These are phyloP conservation scores for Boloria euphrosyne DNA, from an alignment of 2,888 invertebrate genomes.

Conservation along the genomic window DNA sequence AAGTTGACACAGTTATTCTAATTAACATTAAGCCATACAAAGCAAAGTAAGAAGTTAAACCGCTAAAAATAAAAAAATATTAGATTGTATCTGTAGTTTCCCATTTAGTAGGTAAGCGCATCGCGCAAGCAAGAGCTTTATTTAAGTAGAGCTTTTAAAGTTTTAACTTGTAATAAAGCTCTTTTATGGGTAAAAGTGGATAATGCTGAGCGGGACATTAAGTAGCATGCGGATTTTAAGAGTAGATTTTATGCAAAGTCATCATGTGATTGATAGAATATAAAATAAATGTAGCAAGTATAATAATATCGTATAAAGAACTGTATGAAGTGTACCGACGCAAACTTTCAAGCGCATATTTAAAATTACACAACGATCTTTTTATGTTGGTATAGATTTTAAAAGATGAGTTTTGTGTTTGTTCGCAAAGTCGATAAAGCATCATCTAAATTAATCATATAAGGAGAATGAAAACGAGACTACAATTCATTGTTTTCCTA, in stretches of 20 bases:
- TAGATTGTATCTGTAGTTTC: constrained; percentile 24
- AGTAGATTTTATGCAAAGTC: constrained; percentile 7
- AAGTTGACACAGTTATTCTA: no score
- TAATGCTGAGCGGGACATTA: constrained; percentile 33
- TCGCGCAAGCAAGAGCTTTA: constrained; percentile 28
- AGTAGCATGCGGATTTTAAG: constrained; percentile 24
- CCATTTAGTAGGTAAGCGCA: constrained; percentile 31
- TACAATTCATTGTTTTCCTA: no score
- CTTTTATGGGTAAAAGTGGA: constrained; percentile 37
- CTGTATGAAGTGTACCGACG: no score
- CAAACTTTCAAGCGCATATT: no score
- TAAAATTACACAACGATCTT: no score
- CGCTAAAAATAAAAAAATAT: constrained; percentile 10
- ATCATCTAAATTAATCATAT: no score
- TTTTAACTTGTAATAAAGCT: constrained; percentile 38
- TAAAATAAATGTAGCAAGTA: no score
- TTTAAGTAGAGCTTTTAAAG: constrained; percentile 33
- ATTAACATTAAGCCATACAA: neutral
- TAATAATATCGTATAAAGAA: no score
- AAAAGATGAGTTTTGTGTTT: no score
- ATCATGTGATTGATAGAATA: constrained; percentile 3
- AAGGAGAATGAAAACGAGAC: no score
- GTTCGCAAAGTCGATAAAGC: no score
- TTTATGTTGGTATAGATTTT: no score
- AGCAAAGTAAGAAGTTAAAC: neutral